Evolutionary conservation across 2,113 vertebrate genomes (phyloP).

Genomic region (Apeltes quadracus): DNA sequence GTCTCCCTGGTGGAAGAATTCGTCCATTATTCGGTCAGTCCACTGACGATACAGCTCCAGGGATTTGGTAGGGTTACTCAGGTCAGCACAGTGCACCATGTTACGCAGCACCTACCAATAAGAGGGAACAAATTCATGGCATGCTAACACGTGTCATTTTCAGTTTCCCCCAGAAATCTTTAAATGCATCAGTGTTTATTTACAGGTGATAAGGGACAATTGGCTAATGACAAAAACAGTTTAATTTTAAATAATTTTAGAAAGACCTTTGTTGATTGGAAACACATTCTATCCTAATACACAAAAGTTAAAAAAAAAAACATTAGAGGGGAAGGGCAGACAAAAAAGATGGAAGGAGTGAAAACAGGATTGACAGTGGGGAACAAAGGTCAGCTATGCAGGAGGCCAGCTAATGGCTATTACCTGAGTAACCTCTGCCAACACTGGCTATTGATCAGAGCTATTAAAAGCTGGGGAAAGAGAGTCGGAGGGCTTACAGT

Average conservation of each 20-base stretch:
- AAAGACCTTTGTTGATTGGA: not conserved
- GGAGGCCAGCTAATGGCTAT: constrained; percentile 47
- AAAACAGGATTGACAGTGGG: constrained; percentile 27
- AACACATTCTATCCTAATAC: too few relatives aligned
- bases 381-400: constrained; percentile 35
- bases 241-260: not conserved
- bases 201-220: not conserved
- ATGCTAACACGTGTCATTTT: not conserved
- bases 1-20: constrained; percentile 99
- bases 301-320: not conserved
- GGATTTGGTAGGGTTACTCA: constrained; percentile 98
- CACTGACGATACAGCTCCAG: constrained; percentile 97
- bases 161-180: not conserved
- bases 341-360: constrained; percentile 35
- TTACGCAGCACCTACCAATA: constrained; percentile 91
- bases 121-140: not conserved
- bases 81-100: constrained; percentile 98
- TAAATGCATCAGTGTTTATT: not conserved
- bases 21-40: constrained; percentile 99
- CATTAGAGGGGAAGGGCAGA: not conserved
- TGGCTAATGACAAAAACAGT: not conserved
- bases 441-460: constrained; percentile 37
- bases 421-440: constrained; percentile 11
- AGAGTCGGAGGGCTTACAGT: not conserved
- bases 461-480: constrained; percentile 24